phyloP scores from a whole-genome alignment of 2,113 vertebrate species.

The Ciconia boyciana region DNA sequence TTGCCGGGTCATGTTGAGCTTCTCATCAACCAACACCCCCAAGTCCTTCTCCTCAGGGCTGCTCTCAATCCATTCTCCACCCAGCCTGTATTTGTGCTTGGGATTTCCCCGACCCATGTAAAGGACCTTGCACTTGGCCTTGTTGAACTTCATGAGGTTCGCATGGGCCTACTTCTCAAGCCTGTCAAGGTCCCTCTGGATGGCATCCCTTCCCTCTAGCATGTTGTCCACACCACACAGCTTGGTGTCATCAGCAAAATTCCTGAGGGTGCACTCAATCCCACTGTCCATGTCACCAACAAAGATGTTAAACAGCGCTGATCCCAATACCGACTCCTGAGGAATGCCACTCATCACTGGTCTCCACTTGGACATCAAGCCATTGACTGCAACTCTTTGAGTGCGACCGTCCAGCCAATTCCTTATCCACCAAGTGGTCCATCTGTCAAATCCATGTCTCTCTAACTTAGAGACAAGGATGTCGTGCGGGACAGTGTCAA shows the following conservation, averaged over 20 bases:
- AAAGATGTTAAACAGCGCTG: not conserved
- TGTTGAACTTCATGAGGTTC: not conserved
- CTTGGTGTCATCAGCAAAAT: not conserved
- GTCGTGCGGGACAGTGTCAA: not conserved
- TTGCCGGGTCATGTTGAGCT: not conserved
- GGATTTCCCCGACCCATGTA: not conserved
- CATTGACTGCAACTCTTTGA: not conserved
- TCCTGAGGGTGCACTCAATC: not conserved
- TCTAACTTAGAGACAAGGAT: not conserved
- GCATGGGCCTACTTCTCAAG: not conserved
- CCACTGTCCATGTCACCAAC: not conserved
- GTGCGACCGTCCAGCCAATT: not conserved
- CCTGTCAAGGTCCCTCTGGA: not conserved
- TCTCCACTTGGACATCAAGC: not conserved
- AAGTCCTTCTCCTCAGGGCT: not conserved
- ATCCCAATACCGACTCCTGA: not conserved
- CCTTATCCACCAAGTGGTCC: not conserved
- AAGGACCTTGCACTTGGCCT: not conserved
- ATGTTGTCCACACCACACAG: not conserved
- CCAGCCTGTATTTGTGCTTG: not conserved
- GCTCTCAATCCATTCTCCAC: not conserved
- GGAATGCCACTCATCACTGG: not conserved
- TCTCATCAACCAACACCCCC: not conserved
- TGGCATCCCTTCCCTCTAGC: not conserved
- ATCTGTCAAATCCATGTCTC: not conserved